These are phyloP conservation scores for Protosalanx chinensis DNA, from an alignment of 2,797 vertebrate genomes.

Conservation along the genomic window DNA sequence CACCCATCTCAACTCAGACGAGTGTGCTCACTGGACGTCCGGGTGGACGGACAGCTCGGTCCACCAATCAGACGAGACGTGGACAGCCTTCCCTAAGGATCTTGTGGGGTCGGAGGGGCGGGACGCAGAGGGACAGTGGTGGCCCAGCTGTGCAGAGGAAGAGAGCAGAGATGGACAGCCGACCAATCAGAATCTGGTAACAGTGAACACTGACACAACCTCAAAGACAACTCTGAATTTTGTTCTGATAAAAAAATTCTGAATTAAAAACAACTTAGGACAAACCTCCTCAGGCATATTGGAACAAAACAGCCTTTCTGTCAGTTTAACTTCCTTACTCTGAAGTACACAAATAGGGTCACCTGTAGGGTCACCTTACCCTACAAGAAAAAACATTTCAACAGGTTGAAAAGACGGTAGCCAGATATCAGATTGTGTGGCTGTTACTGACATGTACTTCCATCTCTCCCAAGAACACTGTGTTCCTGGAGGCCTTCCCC, in stretches of 20 bases:
- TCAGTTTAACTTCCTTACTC: background rate
- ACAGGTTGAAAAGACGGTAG: background rate
- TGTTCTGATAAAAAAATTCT: no score
- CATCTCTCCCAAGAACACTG: conserved; percentile 50
- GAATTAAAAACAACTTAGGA: background rate
- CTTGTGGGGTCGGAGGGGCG: conserved; percentile 12
- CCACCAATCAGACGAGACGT: conserved; percentile 59
- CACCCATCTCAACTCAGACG: conserved; percentile 24
- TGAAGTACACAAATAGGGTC: background rate
- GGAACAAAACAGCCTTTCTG: no score
- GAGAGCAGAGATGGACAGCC: conserved; percentile 33
- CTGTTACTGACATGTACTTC: background rate
- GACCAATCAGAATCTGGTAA: conserved; percentile 62
- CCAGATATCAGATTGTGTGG: background rate
- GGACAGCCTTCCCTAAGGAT: conserved; percentile 71
- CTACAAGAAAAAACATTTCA: background rate
- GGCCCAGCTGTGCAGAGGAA: conserved; percentile 59
- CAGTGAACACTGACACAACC: background rate
- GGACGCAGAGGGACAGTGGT: conserved; percentile 63
- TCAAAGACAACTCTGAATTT: no score
- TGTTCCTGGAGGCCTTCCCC: conserved; percentile 70
- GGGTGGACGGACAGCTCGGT: conserved; percentile 46
- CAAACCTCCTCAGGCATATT: background rate
- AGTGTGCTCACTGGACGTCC: conserved; percentile 45
- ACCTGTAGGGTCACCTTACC: no score